Conservation (phyloP, 2,113 vertebrate species). For the Capricornis sumatraensis region DNA sequence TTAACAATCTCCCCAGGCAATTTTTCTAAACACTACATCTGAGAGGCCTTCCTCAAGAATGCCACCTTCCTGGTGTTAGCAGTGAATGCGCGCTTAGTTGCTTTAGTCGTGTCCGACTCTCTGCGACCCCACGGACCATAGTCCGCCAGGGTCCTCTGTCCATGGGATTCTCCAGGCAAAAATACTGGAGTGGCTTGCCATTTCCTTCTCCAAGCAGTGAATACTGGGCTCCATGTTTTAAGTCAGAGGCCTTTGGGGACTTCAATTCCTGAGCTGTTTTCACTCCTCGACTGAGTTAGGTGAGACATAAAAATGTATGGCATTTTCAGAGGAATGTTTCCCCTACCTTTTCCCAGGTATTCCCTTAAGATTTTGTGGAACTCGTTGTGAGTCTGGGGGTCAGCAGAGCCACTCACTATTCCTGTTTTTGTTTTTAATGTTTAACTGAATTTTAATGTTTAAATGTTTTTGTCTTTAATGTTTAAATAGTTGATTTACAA, state of each 20-base stretch:
- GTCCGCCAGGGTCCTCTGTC: neutral
- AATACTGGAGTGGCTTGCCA: neutral
- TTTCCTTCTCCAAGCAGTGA: neutral
- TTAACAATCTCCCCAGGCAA: neutral
- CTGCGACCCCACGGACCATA: neutral
- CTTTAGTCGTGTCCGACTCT: fast-evolving
- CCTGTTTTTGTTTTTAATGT: neutral
- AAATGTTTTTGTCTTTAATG: neutral
- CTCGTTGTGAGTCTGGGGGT: neutral
- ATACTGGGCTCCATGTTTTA: neutral
- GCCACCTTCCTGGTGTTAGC: neutral
- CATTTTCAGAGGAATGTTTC: neutral
- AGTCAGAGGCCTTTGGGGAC: neutral
- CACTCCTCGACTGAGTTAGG: neutral
- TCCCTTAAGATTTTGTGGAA: neutral
- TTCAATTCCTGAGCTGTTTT: neutral
- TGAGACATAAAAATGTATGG: neutral
- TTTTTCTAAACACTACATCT: no score
- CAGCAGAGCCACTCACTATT: neutral
- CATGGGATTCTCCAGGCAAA: neutral
- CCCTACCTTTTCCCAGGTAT: neutral
- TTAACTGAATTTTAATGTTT: neutral
- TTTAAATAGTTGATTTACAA: neutral
- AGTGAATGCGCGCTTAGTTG: fast-evolving
- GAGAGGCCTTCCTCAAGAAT: neutral